Base-by-base conservation (phyloP, 2,888 invertebrate species). In the Diachrysia chrysitis region DNA sequence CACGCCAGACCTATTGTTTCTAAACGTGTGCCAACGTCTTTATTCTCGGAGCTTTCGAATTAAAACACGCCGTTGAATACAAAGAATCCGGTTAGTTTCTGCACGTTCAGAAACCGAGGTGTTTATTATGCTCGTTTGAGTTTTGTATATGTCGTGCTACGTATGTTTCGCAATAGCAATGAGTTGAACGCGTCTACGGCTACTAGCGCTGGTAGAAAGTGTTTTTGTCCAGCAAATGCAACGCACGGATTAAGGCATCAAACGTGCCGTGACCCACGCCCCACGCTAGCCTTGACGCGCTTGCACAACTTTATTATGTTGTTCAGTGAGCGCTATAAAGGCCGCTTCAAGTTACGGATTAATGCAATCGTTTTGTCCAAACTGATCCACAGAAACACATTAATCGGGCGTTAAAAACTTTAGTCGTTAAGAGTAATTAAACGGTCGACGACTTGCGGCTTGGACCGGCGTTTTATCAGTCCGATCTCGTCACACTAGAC, bases 141-240 rank as follows among this genome's bases (percentile, higher is more conserved):
- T 79, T 69, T 67, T 73, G 61, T 65, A 71, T 77, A 71, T 82
- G 78, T 82, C 79, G 82, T 83, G 55, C 59, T 61, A 53, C 37
- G 37, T 21, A 83, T 83, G 76, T 83, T 81, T 83, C 78, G 84
- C 81, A 86, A 86, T 81, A 71, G 64, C 73, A 76, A 74, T 73
- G 65, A 79, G 73, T 80, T 73, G 71, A 81, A 82, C 82, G 75
- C 82, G 80, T 75, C 74, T 70, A 73, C 66, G 66, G 66, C 69
- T 72, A 73, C 72, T 77, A 76, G 69, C 70, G 76, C 66, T 73
- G 65, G 74, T 90, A 86, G 89, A 90, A 89, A 89, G 90, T 88
- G 86, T 83, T 86, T 80, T 79, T 78, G 68, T 68, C 66, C 68
- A 69, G 65, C 73, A 76, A 82, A 82, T 83, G 81, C 82, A 76